Base-by-base conservation (phyloP, 2,888 invertebrate species). In the Trichacis sp. region DNA sequence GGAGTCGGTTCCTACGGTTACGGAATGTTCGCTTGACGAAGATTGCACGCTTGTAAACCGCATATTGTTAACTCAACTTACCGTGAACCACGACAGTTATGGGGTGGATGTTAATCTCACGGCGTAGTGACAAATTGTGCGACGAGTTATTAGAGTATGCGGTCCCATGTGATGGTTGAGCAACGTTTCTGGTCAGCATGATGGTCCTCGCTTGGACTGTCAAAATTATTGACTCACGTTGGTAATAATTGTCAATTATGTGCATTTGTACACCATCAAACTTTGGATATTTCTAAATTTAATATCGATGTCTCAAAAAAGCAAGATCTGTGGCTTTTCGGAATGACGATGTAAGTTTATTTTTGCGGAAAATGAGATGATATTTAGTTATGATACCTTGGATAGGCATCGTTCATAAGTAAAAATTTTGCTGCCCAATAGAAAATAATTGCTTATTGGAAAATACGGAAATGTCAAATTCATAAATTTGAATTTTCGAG, bases 161-260 rank as follows among this genome's bases (percentile, higher is more conserved):
- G 69, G 69, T 68, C 70, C 70, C 66, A 71, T 64, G 69, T 60
- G 70, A 70, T 59, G 62, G 65, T 59, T 65, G 63, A 58, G 67
- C 43, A 48, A 55, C 59, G 46, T 17, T 9, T 15, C 46, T 19
- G 33, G 47, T 61, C 58, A 20, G 50, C 52, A 45, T 58, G 63
- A 67, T 63, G 49, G 57, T 55, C 49, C 49, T 36, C 19, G 24
- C 30, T 53, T 51, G 52, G 17, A 36, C 54, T 55, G 49, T 59
- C 69, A 20, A 48, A 62, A 69, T 75, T 71, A 73, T 74, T 70
- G 71, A 71, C 69, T 66, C 60, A 65, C 68, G 65, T 71, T 71
- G 72, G 74, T 71, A 70, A 74, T n/a, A 11, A 8, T 36, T 36
- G 36, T n/a, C n/a, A n/a, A n/a, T n/a, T n/a, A n/a, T n/a, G n/a